Evolutionary conservation across 2,888 invertebrate species (phyloP), one percentile per base, ranked within the genome.

Genomic region (Oligia fasciuncula): DNA sequence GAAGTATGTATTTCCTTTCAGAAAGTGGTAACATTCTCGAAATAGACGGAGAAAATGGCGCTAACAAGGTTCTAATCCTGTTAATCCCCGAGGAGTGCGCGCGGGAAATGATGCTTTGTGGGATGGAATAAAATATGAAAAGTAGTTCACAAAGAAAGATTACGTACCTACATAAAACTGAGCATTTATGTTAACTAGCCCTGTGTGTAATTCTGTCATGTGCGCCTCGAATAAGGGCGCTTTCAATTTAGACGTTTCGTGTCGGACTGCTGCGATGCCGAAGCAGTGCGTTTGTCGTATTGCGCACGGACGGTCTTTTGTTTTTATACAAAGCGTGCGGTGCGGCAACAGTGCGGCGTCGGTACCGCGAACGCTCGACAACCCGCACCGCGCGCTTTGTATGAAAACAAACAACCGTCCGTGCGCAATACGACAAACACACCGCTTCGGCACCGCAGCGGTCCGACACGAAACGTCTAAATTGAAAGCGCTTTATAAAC

Each of bases 21-120:
- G 84, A 83, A 80, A 74, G 76, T 71, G 71, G 51, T 29, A 70
- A 73, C 70, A 76, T 60, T 69, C 68, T 76, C 80, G 68, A 63
- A 76, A 84, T 73, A 78, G 71, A 74, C 66, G 77, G 75, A 35
- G 84, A 73, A 73, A 85, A 85, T 84, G 74, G 85, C 73, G 71
- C 65, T 84, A 85, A 87, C 85, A 84, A 86, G 84, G 73, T 69
- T 81, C 78, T 84, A 86, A 85, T 78, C 84, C 78, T 35, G 43
- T 78, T 81, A 78, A 85, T 86, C 87, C 81, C 87, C 4, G 4
- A 57, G 72, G 81, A 78, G 65, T 35, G 60, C 76, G 54, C 46
- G 66, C 46, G 76, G 71, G 57, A 78, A 81, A 78, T 71, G 46
- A 73, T 71, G 75, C 71, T 76, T 80, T 77, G 77, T 74, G 57